Evolutionary conservation across 2,797 vertebrate species (phyloP), one percentile per base, ranked within the genome.

Genomic region (Psittacula echo): DNA sequence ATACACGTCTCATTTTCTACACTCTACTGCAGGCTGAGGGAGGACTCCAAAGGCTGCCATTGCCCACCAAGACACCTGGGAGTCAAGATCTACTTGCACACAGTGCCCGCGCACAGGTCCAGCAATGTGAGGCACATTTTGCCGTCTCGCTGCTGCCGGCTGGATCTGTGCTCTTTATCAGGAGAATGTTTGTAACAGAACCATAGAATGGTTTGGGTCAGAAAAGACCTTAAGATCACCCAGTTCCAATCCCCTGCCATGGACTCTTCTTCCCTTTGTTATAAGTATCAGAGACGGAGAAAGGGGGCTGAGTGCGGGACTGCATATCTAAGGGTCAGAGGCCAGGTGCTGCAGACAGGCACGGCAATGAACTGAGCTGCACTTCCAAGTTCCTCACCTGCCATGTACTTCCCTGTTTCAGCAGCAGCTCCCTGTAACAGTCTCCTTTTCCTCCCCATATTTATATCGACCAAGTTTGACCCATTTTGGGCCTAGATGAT

Each of bases 1-100:
- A 8, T 1, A 6, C 0, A 10, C 0, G 9, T 50, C 48, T 50
- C 56, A 3, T 8, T 50, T n/a, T 13, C 32, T 56, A n/a, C 9
- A 15, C 32, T 23, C 32, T 34, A 14, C 21, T 34, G 32, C 32
- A 56, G 21, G 32, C 32, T n/a, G 54, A 34, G 54, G 13, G 21
- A n/a, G 56, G 51, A 27, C 70, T 51, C 47, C 74, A 61, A 18
- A 60, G 20, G 26, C 42, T 89, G 77, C 5, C 60, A 6, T 3
- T 50, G 48, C 24, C 70, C 74, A 84, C 9, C 41, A 26, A 47
- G 48, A 48, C 21, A 74, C 50, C 42, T 3, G n/a, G 27, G 39
- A 24, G 60, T 48, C 44, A 30, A 37, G 15, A 67, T 11, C 17
- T 20, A 32, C 74, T 16, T 34, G 65, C 74, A 47, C 66, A 13